Evolutionary conservation across 2,888 invertebrate species (phyloP).

Genomic region (Melanotus villosus): DNA sequence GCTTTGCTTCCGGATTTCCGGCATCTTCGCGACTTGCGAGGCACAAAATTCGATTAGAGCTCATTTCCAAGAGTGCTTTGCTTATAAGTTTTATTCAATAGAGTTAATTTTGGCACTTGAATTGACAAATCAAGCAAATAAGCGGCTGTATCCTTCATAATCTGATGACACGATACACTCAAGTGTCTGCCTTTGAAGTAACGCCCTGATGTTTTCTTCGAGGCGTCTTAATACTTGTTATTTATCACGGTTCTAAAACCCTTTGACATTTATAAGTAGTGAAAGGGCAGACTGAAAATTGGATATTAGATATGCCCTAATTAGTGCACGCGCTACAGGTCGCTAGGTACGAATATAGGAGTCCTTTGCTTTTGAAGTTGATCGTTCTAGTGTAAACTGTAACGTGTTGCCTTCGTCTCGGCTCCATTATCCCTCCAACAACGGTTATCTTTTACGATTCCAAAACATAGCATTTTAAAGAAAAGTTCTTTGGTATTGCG

Average conservation of each 20-base stretch:
- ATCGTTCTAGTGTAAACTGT: conserved; percentile 42
- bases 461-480: too few relatives aligned
- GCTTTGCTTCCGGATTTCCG: conserved; percentile 47
- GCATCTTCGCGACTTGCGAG: conserved; percentile 38
- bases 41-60: conserved; percentile 43
- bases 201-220: not conserved
- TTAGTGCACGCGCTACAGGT: conserved; percentile 44
- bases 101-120: conserved; percentile 33
- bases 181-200: not conserved
- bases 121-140: conserved; percentile 30
- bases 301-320: conserved; percentile 45
- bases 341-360: conserved; percentile 40
- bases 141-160: not conserved
- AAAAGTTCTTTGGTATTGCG: too few relatives aligned
- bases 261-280: conserved; percentile 41
- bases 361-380: conserved; percentile 46
- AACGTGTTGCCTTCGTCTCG: conserved; percentile 33
- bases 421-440: conserved; percentile 36
- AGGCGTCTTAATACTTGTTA: conserved; percentile 2
- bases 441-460: conserved; percentile 13
- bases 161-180: not conserved
- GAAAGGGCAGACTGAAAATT: conserved; percentile 32
- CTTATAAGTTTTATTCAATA: conserved; percentile 40
- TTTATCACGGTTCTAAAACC: conserved; percentile 7
- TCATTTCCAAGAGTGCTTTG: conserved; percentile 35